phyloP scores from a whole-genome alignment of 2,113 vertebrate species.

The Prionailurus viverrinus region DNA sequence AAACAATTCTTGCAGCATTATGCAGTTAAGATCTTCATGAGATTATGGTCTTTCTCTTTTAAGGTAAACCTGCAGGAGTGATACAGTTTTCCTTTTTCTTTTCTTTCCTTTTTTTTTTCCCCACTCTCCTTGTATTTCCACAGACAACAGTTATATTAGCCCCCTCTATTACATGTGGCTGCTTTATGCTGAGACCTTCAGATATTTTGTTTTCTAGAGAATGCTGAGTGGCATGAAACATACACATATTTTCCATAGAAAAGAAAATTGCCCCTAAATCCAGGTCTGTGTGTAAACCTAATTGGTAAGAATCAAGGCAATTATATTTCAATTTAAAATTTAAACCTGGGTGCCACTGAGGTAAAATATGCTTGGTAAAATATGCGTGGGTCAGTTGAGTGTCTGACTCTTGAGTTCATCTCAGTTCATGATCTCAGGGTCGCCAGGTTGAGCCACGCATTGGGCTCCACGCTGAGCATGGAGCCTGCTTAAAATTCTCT shows the following conservation, averaged over 20 bases:
- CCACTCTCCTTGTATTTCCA: background rate
- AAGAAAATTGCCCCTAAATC: background rate
- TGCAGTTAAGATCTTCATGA: background rate
- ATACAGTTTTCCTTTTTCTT: background rate
- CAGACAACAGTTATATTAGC: background rate
- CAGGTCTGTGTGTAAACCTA: background rate
- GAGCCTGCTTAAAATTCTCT: no score
- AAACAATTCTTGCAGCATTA: background rate
- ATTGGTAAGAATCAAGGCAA: background rate
- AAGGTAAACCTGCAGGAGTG: background rate
- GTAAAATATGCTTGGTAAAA: no score
- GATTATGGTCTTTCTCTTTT: background rate
- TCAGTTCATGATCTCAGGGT: no score
- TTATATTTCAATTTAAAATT: constrained; percentile 40
- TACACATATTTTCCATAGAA: background rate
- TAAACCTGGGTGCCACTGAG: background rate
- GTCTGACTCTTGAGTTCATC: no score
- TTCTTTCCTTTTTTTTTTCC: background rate
- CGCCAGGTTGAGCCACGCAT: no score
- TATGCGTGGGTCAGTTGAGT: no score
- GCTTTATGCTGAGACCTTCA: background rate
- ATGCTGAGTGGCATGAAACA: background rate
- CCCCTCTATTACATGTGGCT: background rate
- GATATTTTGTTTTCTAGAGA: background rate
- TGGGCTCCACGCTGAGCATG: no score